A percentile compares a stretch with the other conserved stretches of the same genome.
Conservation (phyloP, 2,888 invertebrate genomes). For the Trachelus troglodyta region DNA sequence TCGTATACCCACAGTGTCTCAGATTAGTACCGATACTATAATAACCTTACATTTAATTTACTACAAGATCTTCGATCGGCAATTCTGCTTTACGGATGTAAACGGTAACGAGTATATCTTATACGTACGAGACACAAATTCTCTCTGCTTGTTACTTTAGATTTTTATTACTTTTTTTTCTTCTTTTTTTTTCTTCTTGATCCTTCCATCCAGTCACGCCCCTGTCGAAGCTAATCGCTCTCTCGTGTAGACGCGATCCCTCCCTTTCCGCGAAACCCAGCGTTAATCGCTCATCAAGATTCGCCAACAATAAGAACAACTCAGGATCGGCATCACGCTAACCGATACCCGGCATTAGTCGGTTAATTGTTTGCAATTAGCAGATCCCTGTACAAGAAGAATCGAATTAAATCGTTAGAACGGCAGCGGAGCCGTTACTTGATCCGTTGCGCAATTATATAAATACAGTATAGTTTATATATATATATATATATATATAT, state of each 20-base stretch:
- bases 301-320: neutral
- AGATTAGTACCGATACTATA: neutral
- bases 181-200: too few species aligned
- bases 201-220: neutral
- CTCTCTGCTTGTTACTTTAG: neutral
- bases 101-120: neutral
- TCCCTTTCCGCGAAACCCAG: neutral
- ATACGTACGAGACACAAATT: neutral
- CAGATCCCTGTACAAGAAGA: slow-evolving; percentile 25
- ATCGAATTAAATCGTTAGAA: neutral
- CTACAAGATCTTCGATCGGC: neutral
- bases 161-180: neutral
- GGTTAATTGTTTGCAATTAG: slow-evolving; percentile 52
- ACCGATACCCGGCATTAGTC: slow-evolving; percentile 49
- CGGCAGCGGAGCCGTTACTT: neutral
- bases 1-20: neutral
- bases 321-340: slow-evolving; percentile 38
- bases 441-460: neutral
- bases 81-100: neutral
- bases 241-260: neutral
- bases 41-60: neutral
- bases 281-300: neutral
- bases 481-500: neutral
- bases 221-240: neutral
- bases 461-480: neutral